Conservation (phyloP, 2,888 invertebrate species). For the Stenichneumon culpator region DNA sequence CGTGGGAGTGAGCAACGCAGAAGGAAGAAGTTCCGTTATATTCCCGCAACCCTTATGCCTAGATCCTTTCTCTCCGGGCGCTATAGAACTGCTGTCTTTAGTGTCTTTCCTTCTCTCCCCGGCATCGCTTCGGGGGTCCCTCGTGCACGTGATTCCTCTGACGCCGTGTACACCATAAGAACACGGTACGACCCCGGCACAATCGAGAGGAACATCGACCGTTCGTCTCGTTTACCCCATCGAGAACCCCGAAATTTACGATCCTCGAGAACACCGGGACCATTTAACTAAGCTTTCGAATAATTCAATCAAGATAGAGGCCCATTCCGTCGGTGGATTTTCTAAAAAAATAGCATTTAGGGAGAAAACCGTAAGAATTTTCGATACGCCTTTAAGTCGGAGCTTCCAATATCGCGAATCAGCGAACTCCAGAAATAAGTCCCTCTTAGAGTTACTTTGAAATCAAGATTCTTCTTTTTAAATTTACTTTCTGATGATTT, state of each 20-base stretch:
- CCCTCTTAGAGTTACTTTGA: not conserved
- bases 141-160: constrained; percentile 58
- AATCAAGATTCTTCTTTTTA: not conserved
- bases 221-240: constrained; percentile 36
- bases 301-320: constrained; percentile 49
- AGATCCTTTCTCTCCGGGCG: constrained; percentile 53
- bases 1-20: constrained; percentile 72
- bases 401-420: not conserved
- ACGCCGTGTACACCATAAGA: constrained; percentile 48
- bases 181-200: constrained; percentile 62
- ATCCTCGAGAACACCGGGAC: constrained; percentile 34
- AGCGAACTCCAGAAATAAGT: not conserved
- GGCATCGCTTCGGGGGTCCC: constrained; percentile 57
- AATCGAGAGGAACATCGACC: constrained; percentile 55
- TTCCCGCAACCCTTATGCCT: constrained; percentile 70
- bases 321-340: not conserved
- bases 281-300: constrained; percentile 49
- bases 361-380: not conserved
- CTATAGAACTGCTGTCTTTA: constrained; percentile 60
- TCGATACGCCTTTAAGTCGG: not conserved
- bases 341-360: not conserved
- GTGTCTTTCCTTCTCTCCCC: constrained; percentile 17
- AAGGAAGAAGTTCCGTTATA: constrained; percentile 73
- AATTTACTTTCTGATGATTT: not conserved
- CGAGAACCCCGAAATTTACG: constrained; percentile 49